A percentile compares a stretch with the other conserved stretches of the same genome.
phyloP scores from a whole-genome alignment of 1,140 invertebrate species.

The Lepidurus apus region DNA sequence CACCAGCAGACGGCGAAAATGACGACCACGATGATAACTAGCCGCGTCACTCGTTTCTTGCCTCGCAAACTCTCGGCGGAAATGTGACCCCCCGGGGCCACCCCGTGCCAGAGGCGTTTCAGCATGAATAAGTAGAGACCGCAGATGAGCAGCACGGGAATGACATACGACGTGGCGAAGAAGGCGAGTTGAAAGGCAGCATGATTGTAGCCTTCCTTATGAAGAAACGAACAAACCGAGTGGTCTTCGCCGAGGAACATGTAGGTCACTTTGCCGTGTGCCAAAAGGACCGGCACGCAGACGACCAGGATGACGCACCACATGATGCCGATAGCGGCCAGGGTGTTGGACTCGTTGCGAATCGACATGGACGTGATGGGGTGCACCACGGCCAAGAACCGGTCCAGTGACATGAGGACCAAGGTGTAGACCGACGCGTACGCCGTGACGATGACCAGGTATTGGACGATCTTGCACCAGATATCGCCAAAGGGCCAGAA shows the following conservation, averaged over 20 bases:
- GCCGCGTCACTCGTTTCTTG: slow-evolving; percentile 82
- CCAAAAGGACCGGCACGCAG: slow-evolving; percentile 68
- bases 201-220: slow-evolving; percentile 59
- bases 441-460: slow-evolving; percentile 79
- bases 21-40: slow-evolving; percentile 89
- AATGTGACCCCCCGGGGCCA: slow-evolving; percentile 62
- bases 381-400: slow-evolving; percentile 91
- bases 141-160: slow-evolving; percentile 78
- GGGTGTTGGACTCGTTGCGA: slow-evolving; percentile 79
- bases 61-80: slow-evolving; percentile 68
- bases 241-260: slow-evolving; percentile 54
- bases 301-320: slow-evolving; percentile 73
- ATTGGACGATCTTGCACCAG: slow-evolving; percentile 85
- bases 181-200: slow-evolving; percentile 70
- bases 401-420: slow-evolving; percentile 90
- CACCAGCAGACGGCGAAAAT: slow-evolving; percentile 95
- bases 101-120: slow-evolving; percentile 75
- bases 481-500: slow-evolving; percentile 85
- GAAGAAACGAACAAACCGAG: slow-evolving; percentile 60
- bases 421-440: slow-evolving; percentile 90
- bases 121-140: slow-evolving; percentile 88
- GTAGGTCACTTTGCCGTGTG: slow-evolving; percentile 69
- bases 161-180: slow-evolving; percentile 76
- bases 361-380: slow-evolving; percentile 83
- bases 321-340: slow-evolving; percentile 65